These are phyloP conservation scores for Centropus unirufus DNA, from an alignment of 2,113 vertebrate genomes.

Conservation along the genomic window DNA sequence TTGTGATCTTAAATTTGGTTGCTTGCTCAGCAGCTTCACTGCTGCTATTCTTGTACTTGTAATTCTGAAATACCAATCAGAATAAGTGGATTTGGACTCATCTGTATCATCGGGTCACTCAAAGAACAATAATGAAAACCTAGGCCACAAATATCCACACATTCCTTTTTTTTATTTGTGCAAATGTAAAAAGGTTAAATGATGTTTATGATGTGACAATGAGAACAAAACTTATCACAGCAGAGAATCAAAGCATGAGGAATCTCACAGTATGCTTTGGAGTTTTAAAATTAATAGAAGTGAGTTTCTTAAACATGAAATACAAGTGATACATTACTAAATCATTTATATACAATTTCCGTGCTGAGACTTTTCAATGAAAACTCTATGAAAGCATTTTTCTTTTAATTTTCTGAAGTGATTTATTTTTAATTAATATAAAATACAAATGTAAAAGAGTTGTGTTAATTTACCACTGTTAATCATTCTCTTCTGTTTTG, in stretches of 20 bases:
- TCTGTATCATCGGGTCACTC: neutral
- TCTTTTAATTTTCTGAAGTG: neutral
- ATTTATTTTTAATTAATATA: neutral
- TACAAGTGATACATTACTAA: neutral
- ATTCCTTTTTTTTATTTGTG: rapidly evolving
- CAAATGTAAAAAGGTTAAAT: neutral
- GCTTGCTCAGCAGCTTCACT: neutral
- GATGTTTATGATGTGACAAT: neutral
- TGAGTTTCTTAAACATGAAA: neutral
- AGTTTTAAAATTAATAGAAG: neutral
- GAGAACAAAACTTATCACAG: neutral
- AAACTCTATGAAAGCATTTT: neutral
- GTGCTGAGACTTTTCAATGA: neutral
- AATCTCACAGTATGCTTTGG: neutral
- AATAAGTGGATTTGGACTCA: neutral
- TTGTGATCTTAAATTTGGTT: neutral
- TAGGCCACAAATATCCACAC: neutral
- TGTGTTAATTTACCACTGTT: neutral
- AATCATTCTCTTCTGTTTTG: neutral
- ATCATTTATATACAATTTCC: neutral
- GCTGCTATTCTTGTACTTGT: neutral
- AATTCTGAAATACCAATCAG: neutral
- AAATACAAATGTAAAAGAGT: neutral
- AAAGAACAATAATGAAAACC: neutral
- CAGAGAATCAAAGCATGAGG: neutral